A percentile compares a stretch with the other conserved stretches of the same genome.
Evolutionary conservation across 35 echinoderm and acorn worm species (phyloP).

Genomic region (Ophiothrix spiculata): DNA sequence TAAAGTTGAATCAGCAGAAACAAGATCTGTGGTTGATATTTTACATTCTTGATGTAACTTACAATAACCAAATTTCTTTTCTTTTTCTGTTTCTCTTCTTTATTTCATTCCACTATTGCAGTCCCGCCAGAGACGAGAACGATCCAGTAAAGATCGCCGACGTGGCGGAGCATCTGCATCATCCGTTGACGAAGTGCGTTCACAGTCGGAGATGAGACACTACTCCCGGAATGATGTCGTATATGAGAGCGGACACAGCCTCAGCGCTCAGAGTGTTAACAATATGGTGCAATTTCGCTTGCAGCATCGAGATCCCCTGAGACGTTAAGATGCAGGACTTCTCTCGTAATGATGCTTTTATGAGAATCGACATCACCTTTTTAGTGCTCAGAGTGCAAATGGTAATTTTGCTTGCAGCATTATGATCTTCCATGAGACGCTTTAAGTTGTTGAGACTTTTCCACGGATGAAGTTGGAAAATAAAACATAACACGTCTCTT

Average conservation of each 20-base stretch:
- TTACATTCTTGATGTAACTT: too few relatives aligned
- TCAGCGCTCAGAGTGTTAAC: conserved; percentile 73
- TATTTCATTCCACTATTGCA: neutral
- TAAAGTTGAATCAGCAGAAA: too few relatives aligned
- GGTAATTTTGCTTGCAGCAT: too few relatives aligned
- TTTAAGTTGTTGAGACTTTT: too few relatives aligned
- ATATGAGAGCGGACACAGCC: conserved; percentile 54
- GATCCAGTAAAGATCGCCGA: conserved; percentile 52
- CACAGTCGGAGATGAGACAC: conserved; percentile 65
- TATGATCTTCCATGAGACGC: too few relatives aligned
- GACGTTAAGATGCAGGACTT: conserved; percentile 12
- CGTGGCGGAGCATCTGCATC: neutral
- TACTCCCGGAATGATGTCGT: conserved; percentile 40
- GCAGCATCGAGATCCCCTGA: conserved; percentile 50
- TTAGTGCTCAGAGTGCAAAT: too few relatives aligned
- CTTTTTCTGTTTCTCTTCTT: neutral
- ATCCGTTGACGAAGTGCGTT: conserved; percentile 17
- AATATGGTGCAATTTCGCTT: conserved; percentile 39
- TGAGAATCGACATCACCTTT: too few relatives aligned
- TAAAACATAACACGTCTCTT: too few relatives aligned
- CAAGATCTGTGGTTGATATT: too few relatives aligned
- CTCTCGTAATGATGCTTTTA: too few relatives aligned
- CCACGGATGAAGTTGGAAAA: too few relatives aligned
- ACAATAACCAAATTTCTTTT: too few relatives aligned
- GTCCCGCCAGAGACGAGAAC: conserved; percentile 44